Base-by-base conservation (phyloP, 2,888 invertebrate species). In the Galeruca laticollis region DNA sequence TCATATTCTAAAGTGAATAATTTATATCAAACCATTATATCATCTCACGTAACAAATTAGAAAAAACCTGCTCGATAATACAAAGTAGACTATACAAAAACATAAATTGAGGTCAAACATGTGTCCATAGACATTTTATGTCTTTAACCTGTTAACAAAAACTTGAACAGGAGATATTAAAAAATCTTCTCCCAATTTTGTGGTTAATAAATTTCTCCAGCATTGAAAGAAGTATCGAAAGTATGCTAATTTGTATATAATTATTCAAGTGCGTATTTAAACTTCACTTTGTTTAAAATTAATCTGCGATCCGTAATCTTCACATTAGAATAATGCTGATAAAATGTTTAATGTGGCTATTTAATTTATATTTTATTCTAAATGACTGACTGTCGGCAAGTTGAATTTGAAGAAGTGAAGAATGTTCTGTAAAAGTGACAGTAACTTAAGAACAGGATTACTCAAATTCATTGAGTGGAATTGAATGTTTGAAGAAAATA, bases 241-340 rank as follows among this genome's bases (percentile, higher is more conserved):
- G 72, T 73, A 73, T 73, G 72, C 70, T 73, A 73, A 73, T 73
- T 54, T 60, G 37, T 31, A 62, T 35, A 57, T 73, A 70, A 70
- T 70, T 70, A 73, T 73, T 73, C 72, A 54, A 60, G 60, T 63
- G 18, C 68, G 68, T 62, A 64, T 68, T 68, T 68, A 63, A 60
- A 71, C 54, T 64, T 64, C 10, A 60, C 67, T 52, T 37, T 35
- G 31, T 51, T 54, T 33, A n/a, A 66, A 66, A 60, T 51, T 52
- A 65, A 60, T 43, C 26, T 31, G 54, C 31, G 35, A 15, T 33
- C 31, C n/a, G 51, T 15, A 43, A 40, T 56, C 64, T 54, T 21
- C 21, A 18, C 15, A 20, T 21, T 33, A 56, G 40, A 6, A 18
- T 26, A 35, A 35, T 18, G 40, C 40, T 21, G 43, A 15, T 64